These are phyloP conservation scores for Thaleichthys pacificus DNA, from an alignment of 2,797 vertebrate genomes.

Conservation along the genomic window DNA sequence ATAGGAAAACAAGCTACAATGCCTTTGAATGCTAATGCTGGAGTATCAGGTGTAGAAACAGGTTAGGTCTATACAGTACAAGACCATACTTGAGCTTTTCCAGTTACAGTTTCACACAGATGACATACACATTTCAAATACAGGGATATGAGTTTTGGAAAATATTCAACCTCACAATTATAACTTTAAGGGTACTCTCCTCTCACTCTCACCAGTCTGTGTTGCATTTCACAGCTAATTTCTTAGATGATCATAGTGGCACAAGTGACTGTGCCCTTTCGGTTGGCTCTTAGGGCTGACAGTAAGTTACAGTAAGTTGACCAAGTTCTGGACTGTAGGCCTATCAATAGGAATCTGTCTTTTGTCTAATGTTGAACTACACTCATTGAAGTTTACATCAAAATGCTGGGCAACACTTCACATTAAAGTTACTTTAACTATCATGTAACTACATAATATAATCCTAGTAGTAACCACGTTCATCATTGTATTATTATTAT, in stretches of 20 bases:
- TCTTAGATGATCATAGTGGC: background rate
- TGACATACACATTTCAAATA: no score
- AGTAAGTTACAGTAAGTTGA: background rate
- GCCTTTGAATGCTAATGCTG: background rate
- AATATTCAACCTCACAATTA: background rate
- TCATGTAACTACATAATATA: no score
- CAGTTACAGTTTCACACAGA: no score
- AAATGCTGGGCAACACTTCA: background rate
- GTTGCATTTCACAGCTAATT: background rate
- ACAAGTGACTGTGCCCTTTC: background rate
- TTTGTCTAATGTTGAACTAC: conserved; percentile 4
- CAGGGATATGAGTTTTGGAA: background rate
- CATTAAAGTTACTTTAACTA: no score
- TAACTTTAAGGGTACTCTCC: background rate
- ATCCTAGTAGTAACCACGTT: no score
- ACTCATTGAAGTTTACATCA: conserved; percentile 10
- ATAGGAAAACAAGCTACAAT: background rate
- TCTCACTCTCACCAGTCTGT: background rate
- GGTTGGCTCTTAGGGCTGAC: conserved; percentile 14
- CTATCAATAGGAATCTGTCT: conserved; percentile 1
- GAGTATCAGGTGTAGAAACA: conserved; percentile 12
- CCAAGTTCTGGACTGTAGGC: no score
- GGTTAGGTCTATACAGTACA: background rate
- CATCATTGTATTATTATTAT: no score
- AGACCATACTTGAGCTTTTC: no score